These are phyloP conservation scores for Pygocentrus nattereri DNA, from an alignment of 2,797 vertebrate genomes.

Conservation along the genomic window DNA sequence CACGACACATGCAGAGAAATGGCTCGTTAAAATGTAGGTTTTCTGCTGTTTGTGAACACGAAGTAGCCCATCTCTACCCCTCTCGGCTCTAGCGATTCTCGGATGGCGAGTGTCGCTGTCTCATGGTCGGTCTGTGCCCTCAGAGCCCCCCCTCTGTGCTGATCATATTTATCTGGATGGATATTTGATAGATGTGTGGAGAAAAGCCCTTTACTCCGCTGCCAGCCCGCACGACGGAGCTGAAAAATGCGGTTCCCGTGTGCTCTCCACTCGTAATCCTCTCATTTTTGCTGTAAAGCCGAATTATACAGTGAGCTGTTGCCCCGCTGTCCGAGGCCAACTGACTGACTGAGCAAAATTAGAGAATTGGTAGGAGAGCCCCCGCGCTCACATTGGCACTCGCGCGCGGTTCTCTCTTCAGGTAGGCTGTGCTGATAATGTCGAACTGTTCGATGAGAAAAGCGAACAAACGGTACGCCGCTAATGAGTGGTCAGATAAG, in stretches of 20 bases:
- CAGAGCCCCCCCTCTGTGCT: background rate
- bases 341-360: background rate
- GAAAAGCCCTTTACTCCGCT: slow-evolving; percentile 3
- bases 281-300: slow-evolving; percentile 10
- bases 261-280: slow-evolving; percentile 1
- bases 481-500: background rate
- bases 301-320: background rate
- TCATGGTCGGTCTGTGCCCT: background rate
- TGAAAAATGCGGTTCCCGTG: slow-evolving; percentile 1
- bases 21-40: background rate
- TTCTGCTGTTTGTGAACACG: background rate
- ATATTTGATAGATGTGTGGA: background rate
- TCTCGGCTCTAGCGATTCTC: background rate
- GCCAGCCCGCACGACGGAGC: background rate
- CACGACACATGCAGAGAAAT: background rate
- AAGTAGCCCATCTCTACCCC: background rate
- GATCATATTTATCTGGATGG: slow-evolving; percentile 4
- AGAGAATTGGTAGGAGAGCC: background rate
- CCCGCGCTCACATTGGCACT: background rate
- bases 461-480: too few relatives aligned
- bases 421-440: background rate
- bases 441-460: background rate
- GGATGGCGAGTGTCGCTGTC: slow-evolving; percentile 3
- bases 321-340: background rate
- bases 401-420: background rate